Evolutionary conservation across 1,140 invertebrate species (phyloP), one percentile per base, ranked within the genome.

Genomic region (Scaptomyza montana): DNA sequence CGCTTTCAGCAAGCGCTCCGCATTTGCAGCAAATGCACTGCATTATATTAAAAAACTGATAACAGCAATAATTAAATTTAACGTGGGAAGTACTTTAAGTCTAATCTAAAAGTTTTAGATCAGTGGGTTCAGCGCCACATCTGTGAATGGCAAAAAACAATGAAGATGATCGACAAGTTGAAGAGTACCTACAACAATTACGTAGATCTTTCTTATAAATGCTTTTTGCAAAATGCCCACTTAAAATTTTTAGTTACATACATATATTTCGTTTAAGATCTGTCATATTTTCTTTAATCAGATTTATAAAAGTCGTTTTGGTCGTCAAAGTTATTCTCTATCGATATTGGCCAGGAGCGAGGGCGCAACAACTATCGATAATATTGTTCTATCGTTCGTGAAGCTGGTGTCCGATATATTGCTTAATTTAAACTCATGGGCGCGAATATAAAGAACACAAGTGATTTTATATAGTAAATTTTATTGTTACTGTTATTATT

Each of bases 401-500:
- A 2, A 9, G 7, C 8, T 36, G 0, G 33, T 36, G 33, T 36
- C 8, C 8, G 7, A 36, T 33, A 36, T 9, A 2, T 7, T 9
- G 8, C 33, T 9, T 9, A 28, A 25, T 56, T 43, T 43, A 3
- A 55, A 56, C 30, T 12, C 12, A n/a, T 33, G 16, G 1, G 10
- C n/a, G 19, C 45, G 21, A 25, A 50, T 41, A 64, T 25, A 33
- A 47, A 19, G 12, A 36, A 5, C 10, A 45, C 9, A 13, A 12
- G 36, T 55, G 3, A 39, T 61, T 71, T 78, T 51, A 71, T 80
- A 41, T 75, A 56, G 56, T 70, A 65, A 51, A 57, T 62, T 69
- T 62, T 62, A 69, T 64, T 82, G 63, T 68, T 60, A n/a, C n/a
- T n/a, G n/a, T n/a, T n/a, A n/a, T n/a, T n/a, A n/a, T n/a, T n/a